A percentile compares a stretch with the other conserved stretches of the same genome.
Evolutionary conservation across 53 echinoderm and acorn worm genomes (phyloP).

Genomic region (Holothuria scabra): DNA sequence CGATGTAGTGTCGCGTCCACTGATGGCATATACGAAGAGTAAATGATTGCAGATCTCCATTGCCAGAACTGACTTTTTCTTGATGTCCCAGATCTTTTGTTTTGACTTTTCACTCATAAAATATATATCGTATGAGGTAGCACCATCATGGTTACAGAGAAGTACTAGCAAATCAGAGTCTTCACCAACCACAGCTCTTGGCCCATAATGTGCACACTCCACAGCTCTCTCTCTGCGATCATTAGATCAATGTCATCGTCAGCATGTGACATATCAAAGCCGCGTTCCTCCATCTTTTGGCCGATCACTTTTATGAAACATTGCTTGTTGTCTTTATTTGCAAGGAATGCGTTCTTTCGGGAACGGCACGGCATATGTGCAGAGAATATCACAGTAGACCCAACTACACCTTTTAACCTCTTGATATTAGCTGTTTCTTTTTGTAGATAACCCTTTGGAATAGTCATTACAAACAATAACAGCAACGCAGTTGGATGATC

Average conservation of each 20-base stretch:
- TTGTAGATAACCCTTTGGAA: constrained; percentile 26
- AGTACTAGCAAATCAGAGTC: constrained; percentile 45
- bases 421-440: constrained; percentile 4
- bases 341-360: constrained; percentile 30
- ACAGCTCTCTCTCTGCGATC: constrained; percentile 32
- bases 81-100: constrained; percentile 25
- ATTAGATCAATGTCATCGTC: constrained; percentile 41
- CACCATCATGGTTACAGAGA: constrained; percentile 28
- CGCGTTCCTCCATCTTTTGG: background rate
- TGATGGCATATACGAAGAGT: constrained; percentile 55
- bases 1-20: constrained; percentile 66
- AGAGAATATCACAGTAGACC: constrained; percentile 24
- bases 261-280: constrained; percentile 6
- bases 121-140: constrained; percentile 14
- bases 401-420: constrained; percentile 33
- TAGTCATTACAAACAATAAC: constrained; percentile 57
- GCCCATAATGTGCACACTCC: background rate
- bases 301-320: constrained; percentile 20
- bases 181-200: constrained; percentile 43
- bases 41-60: constrained; percentile 48
- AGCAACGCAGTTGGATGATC: constrained; percentile 28
- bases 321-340: constrained; percentile 46
- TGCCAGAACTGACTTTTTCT: constrained; percentile 26
- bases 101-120: constrained; percentile 32
- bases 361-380: constrained; percentile 1